These are phyloP conservation scores for Mus caroli DNA, from an alignment of 2,797 vertebrate species.

Conservation along the genomic window DNA sequence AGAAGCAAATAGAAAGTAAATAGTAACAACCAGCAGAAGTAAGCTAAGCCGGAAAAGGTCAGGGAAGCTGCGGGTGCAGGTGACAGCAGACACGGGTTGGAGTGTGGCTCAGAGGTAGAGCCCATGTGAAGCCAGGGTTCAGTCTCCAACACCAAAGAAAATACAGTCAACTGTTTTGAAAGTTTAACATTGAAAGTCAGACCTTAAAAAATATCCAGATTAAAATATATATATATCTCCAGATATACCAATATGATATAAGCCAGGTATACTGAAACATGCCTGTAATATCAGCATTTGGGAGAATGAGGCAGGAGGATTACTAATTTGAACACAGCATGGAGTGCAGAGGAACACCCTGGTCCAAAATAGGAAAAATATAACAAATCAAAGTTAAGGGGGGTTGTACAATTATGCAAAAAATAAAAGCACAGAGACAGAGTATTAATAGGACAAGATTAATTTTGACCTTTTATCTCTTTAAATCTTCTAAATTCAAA, in stretches of 20 bases:
- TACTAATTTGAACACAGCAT: neutral
- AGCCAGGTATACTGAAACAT: neutral
- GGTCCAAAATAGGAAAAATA: neutral
- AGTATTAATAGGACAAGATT: slow-evolving; percentile 23
- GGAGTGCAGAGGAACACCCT: neutral
- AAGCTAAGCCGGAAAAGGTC: neutral
- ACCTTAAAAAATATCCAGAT: neutral
- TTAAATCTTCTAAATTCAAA: slow-evolving; percentile 38
- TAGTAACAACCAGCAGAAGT: neutral
- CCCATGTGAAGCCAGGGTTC: neutral
- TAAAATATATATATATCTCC: no score
- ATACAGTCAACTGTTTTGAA: neutral
- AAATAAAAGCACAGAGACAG: neutral
- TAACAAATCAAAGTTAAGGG: neutral
- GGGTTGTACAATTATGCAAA: neutral
- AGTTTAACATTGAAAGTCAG: neutral
- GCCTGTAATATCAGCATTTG: neutral
- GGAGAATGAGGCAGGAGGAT: neutral
- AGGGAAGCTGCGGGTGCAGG: neutral
- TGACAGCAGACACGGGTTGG: neutral
- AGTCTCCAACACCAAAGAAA: neutral
- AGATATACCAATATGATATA: neutral
- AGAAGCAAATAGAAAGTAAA: neutral
- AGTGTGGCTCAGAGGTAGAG: neutral
- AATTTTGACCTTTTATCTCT: slow-evolving; percentile 8